Evolutionary conservation across 2,113 vertebrate species (phyloP), one percentile per base, ranked within the genome.

Genomic region (Petroica traversi): DNA sequence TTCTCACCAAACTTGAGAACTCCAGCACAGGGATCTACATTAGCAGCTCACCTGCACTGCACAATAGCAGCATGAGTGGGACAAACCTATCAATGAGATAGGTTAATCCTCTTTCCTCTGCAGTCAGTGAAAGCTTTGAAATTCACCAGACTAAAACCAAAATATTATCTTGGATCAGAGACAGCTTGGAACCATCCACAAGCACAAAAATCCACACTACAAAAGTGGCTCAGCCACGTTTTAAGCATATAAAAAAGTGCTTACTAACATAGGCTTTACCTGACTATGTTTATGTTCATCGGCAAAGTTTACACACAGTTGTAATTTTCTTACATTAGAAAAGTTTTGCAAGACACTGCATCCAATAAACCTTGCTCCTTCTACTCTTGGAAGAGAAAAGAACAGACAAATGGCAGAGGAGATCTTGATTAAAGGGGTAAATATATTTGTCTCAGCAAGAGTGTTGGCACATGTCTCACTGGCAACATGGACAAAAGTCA

Each of bases 21-120:
- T 49, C 6, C 38, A 55, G 34, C 15, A 54, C 5, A 41, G 8
- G 2, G 58, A 49, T 0, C 0, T 43, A 23, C n/a, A 7, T 5
- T 7, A 36, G 52, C n/a, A 87, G 61, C 20, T 84, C 73, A 63
- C 48, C 52, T 67, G 25, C 8, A 3, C 24, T 29, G 31, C 45
- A 19, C 29, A 85, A 75, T 9, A 57, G 36, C 46, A 72, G 66
- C 38, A 23, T 4, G 34, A 74, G 52, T 0, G 0, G 20, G 26
- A 86, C 33, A 36, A 85, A 14, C 11, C 20, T 41, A 34, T 5
- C 23, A 3, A 51, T 52, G n/a, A 83, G 36, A 33, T 15, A 18
- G 1, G 0, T 33, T 64, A 72, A 69, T 88, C 31, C 58, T 57
- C 23, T 28, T 69, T 41, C 51, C 41, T 86, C 51, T n/a, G 33